Evolutionary conservation across 2,888 invertebrate genomes (phyloP), one percentile per base, ranked within the genome.

Genomic region (Amiota communis): DNA sequence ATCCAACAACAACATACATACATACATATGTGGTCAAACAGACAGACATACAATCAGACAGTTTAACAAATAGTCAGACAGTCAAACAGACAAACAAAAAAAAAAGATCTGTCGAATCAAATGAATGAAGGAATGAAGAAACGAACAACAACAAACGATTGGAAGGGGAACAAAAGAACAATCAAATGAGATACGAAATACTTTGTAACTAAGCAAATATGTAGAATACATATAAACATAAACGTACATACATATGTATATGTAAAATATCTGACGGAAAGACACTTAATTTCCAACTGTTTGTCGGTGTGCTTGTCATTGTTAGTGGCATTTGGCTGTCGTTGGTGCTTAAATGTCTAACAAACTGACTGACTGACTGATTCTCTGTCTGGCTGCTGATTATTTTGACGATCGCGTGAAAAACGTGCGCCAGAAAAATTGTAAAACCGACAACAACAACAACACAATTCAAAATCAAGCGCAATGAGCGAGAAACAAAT

Each of bases 371-470:
- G 51, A 13, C n/a, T 51, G 51, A 20, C 4, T 11, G 46, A 36
- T 6, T 36, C 36, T 36, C 36, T 63, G 63, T 63, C 36, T n/a
- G 63, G 13, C 63, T 20, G 13, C n/a, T 8, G 12, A 13, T 20
- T 36, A 8, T 23, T 63, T 36, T 46, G 63, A n/a, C 8, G 63
- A 63, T 63, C 63, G 63, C 63, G 63, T 63, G 63, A 63, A 63
- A 63, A 63, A 63, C 63, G 63, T 63, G 63, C 63, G 46, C 23
- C 46, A 63, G 13, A 20, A 63, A 63, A 36, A n/a, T 23, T 23
- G 20, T 23, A 59, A 59, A 59, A 59, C 4, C 20, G 1, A 63
- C 68, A 73, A 61, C 61, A 75, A 70, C 61, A 72, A 70, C 53
- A 63, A 69, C 2, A 36, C 36, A 36, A 36, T 36, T 36, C 36